Evolutionary conservation across 35 echinoderm and acorn worm species (phyloP), one percentile per base, ranked within the genome.

Genomic region (Apostichopus parvimensis): DNA sequence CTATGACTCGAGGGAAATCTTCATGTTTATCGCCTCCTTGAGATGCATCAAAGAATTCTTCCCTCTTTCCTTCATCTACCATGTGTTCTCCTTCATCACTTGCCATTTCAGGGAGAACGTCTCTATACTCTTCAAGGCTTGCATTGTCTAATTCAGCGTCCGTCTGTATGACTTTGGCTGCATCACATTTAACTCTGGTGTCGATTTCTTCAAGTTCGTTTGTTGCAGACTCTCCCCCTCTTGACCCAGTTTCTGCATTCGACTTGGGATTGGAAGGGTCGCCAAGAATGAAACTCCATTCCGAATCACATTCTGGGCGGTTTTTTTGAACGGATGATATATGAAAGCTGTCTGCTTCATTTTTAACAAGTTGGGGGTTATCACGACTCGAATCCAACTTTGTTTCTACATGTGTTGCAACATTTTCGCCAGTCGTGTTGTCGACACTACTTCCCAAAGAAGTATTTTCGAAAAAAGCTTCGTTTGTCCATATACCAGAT

Each of bases 401-500:
- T 57, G 11, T 71, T n/a, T 62, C 28, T 21, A 22, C 59, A 58
- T 23, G 26, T 34, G 28, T 34, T 34, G 28, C 86, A 17, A 23
- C 22, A 58, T 23, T 88, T 88, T 54, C 64, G 6, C 75, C 62
- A 7, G 8, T 72, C 62, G 61, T 73, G 21, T 60, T 57, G 3
- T 88, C 86, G 15, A 24, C 62, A 28, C 18, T 54, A 24, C 86
- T 28, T 11, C 72, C 62, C 15, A 88, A n/a, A 0, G 61, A 53
- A 72, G 61, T 11, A 73, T 53, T 88, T 14, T 73, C 86, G 72
- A 88, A 88, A 3, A 88, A 88, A 11, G 86, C 86, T 17, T n/a
- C 22, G 61, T 88, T 88, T 7, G 61, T 88, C 86, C 86, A 88
- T 14, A 88, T 88, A 1, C 86, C 86, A 10, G 86, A 88, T 52